Percentiles rank a stretch among this genome's conserved stretches.
These are phyloP conservation scores for Anniella stebbinsi DNA, from an alignment of 2,797 vertebrate species.

Conservation along the genomic window DNA sequence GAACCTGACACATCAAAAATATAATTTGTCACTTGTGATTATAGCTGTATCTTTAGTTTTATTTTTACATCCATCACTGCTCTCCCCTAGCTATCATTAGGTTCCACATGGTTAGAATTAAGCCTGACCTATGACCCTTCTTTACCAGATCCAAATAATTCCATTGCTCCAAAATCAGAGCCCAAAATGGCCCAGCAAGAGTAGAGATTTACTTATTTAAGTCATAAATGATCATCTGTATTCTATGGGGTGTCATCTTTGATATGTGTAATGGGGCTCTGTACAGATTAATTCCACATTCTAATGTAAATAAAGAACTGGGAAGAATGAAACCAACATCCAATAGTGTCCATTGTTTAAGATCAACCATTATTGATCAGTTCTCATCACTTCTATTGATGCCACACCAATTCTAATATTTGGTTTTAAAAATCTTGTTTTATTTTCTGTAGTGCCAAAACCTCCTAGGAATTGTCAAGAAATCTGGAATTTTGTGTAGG, in stretches of 20 bases:
- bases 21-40: constrained; percentile 75
- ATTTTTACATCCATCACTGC: constrained; percentile 68
- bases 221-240: constrained; percentile 16
- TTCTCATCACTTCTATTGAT: neutral
- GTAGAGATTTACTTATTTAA: constrained; percentile 37
- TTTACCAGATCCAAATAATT: constrained; percentile 67
- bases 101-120: constrained; percentile 75
- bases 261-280: neutral
- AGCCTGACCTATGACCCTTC: constrained; percentile 72
- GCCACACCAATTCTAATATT: neutral
- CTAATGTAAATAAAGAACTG: neutral
- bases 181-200: constrained; percentile 34
- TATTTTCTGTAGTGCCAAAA: neutral
- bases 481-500: neutral
- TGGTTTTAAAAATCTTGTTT: neutral
- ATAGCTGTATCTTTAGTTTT: constrained; percentile 73
- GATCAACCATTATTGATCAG: neutral
- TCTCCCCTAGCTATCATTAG: constrained; percentile 74
- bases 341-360: neutral
- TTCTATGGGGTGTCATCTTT: constrained; percentile 19
- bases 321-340: neutral
- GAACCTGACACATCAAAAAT: constrained; percentile 78
- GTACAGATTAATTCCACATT: neutral
- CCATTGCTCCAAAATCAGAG: constrained; percentile 62
- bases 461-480: constrained; percentile 13